phyloP scores from a whole-genome alignment of 1,140 invertebrate species.

The Monomorium pharaonis region DNA sequence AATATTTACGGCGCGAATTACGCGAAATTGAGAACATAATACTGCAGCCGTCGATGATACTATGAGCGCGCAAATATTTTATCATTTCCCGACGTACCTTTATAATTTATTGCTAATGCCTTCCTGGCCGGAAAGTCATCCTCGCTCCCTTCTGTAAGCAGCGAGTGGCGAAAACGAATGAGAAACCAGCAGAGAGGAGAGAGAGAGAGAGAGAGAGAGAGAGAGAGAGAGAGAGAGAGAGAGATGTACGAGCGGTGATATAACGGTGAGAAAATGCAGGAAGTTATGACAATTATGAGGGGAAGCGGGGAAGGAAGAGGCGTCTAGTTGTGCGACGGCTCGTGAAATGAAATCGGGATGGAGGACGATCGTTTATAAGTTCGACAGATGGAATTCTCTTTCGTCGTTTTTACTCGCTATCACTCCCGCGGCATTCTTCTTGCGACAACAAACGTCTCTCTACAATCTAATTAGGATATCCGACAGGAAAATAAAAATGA shows the following conservation, averaged over 20 bases:
- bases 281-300: constrained; percentile 77
- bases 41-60: constrained; percentile 32
- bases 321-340: constrained; percentile 71
- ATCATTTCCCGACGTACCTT: constrained; percentile 59
- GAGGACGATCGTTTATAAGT: constrained; percentile 76
- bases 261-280: constrained; percentile 72
- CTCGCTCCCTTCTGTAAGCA: constrained; percentile 17
- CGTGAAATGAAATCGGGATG: constrained; percentile 77
- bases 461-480: constrained; percentile 63
- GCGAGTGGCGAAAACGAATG: constrained; percentile 31
- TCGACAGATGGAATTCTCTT: constrained; percentile 71
- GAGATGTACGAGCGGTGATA: constrained; percentile 40
- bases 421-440: constrained; percentile 34
- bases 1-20: constrained; percentile 7
- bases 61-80: constrained; percentile 58
- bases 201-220: constrained; percentile 32
- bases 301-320: constrained; percentile 18
- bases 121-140: constrained; percentile 48
- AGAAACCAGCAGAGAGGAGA: constrained; percentile 33
- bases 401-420: constrained; percentile 43
- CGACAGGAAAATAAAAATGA: constrained; percentile 9
- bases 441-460: constrained; percentile 53
- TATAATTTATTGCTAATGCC: constrained; percentile 67
- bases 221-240: constrained; percentile 28
- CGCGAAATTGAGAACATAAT: constrained; percentile 53